Percentiles rank a stretch among this genome's conserved stretches.
phyloP scores from a whole-genome alignment of 2,888 invertebrate genomes.

The Andrena flavipes region DNA sequence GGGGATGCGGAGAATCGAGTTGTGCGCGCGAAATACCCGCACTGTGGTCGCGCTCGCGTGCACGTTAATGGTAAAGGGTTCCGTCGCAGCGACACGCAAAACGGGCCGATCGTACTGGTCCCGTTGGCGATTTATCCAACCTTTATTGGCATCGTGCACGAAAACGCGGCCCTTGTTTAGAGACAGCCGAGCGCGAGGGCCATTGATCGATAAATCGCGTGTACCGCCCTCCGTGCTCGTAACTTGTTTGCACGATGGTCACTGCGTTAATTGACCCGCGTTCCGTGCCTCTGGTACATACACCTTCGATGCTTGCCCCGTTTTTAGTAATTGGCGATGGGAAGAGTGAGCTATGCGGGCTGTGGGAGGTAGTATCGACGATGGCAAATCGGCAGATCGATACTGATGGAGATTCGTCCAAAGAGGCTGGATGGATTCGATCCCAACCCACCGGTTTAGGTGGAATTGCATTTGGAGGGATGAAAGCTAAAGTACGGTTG shows the following conservation, averaged over 20 bases:
- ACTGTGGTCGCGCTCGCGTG: slow-evolving; percentile 13
- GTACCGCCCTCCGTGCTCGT: not conserved
- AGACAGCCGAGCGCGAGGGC: slow-evolving; percentile 9
- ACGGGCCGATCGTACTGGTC: slow-evolving; percentile 3
- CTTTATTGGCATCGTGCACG: slow-evolving; percentile 48
- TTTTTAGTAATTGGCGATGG: too few relatives aligned
- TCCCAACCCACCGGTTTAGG: too few relatives aligned
- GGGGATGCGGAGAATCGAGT: not conserved
- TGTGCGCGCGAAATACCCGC: not conserved
- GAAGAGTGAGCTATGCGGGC: not conserved
- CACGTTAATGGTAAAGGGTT: slow-evolving; percentile 33
- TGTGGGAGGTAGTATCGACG: not conserved
- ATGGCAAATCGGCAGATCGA: not conserved
- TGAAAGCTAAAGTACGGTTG: too few relatives aligned
- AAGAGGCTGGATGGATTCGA: too few relatives aligned
- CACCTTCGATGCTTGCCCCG: not conserved
- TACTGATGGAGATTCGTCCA: not conserved
- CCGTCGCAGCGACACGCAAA: slow-evolving; percentile 22
- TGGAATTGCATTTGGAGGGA: too few relatives aligned
- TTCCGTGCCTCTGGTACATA: not conserved
- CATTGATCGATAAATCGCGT: slow-evolving; percentile 25
- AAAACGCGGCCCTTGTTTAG: slow-evolving; percentile 37
- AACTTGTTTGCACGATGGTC: slow-evolving; percentile 15
- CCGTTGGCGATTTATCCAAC: slow-evolving; percentile 44
- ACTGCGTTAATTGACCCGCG: slow-evolving; percentile 10